Base-by-base conservation (phyloP, 2,888 invertebrate genomes). In the Masnerella sp. region DNA sequence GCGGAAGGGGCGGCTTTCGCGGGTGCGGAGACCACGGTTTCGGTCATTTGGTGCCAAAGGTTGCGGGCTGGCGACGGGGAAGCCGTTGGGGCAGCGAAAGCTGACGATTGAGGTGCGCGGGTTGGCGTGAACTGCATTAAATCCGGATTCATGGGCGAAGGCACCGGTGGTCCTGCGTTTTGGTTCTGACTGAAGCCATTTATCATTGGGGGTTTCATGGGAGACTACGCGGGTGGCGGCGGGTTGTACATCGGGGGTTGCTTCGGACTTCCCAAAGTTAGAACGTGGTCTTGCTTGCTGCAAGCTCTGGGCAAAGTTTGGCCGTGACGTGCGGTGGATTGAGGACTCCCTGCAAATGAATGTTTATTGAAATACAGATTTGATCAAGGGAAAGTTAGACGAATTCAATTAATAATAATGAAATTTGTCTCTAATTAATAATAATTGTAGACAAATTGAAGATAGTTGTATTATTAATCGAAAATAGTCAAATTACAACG, bases 171-270 rank as follows among this genome's bases (percentile, higher is more conserved):
- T 61, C 81, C 81, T 2, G 69, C n/a, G 7, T 69, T 76, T 4
- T 78, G 80, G 43, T 64, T 76, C 30, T 80, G 81, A 0, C 59
- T 59, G 7, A 81, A 80, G 8, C 84, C 85, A 49, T 86, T 87
- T 40, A 83, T 82, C 1, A 81, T 64, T 3, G 84, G n/a, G n/a
- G n/a, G 80, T 49, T 85, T 87, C 62, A 83, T 71, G 0, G 86
- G 83, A 17, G 84, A 85, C 81, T 84, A 83, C 0, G 80, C 79
- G 2, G 82, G 80, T 7, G 81, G 82, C 0, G 83, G 82, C 61
- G 85, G 86, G 42, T 87, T 56, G 18, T 70, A 87, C 47, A 83
- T 78, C 0, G 87, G 86, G 0, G 86, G 87, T 34, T 87, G 85
- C 20, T 87, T 87, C 22, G 83, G 74, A 43, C 81, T 84, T 1